Percentiles rank a stretch among this genome's conserved stretches.
These are phyloP conservation scores for Steatocranus sp. DNA, from an alignment of 2,797 vertebrate species.

Conservation along the genomic window DNA sequence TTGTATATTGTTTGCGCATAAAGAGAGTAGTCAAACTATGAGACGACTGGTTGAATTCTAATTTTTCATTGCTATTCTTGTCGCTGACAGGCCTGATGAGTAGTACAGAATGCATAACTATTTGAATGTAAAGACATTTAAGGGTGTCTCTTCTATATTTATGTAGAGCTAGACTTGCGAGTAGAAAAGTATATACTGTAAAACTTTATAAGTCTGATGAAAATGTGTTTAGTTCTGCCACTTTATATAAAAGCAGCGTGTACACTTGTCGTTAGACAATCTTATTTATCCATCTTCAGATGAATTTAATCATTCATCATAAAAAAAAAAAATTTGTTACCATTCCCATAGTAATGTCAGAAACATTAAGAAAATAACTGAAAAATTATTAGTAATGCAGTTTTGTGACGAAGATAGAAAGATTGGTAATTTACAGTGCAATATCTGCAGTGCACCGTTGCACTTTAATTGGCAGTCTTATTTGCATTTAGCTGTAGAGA, in stretches of 20 bases:
- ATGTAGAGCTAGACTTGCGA: neutral
- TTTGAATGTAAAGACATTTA: neutral
- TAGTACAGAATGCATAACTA: neutral
- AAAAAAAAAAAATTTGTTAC: neutral
- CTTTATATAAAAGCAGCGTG: neutral
- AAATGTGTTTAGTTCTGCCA: neutral
- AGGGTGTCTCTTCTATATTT: neutral
- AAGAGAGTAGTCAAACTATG: neutral
- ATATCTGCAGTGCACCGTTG: neutral
- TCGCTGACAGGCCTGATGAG: neutral
- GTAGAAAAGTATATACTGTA: neutral
- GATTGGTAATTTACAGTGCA: neutral
- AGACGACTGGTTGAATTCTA: neutral
- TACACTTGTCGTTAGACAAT: neutral
- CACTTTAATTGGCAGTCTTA: neutral
- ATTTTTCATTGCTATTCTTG: neutral
- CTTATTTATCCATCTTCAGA: neutral
- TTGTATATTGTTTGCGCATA: neutral
- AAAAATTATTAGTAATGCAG: neutral
- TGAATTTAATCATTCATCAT: neutral
- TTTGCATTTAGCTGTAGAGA: neutral
- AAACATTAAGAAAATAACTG: neutral
- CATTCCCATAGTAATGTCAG: neutral
- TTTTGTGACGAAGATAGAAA: neutral
- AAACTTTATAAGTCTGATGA: neutral